Evolutionary conservation across 1,140 invertebrate genomes (phyloP).

Genomic region (Drosophila melanogaster): DNA sequence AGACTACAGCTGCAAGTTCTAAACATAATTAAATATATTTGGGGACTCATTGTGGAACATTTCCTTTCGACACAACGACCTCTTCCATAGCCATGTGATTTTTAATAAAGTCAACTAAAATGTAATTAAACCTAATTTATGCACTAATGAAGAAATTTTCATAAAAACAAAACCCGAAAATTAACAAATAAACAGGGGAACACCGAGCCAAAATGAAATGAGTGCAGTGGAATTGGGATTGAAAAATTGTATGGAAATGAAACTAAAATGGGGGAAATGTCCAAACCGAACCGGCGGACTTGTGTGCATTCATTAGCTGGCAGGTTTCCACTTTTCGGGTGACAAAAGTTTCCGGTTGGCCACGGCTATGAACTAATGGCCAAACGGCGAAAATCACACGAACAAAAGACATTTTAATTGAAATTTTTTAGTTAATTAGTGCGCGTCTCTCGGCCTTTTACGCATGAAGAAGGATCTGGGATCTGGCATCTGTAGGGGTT

Average conservation of each 20-base stretch:
- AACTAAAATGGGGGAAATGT: constrained; percentile 24
- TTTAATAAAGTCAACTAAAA: constrained; percentile 79
- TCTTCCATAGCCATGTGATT: constrained; percentile 36
- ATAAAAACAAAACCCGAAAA: constrained; percentile 55
- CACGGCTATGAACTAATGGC: constrained; percentile 72
- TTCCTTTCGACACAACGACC: constrained; percentile 3
- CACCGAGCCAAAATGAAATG: constrained; percentile 37
- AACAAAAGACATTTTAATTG: constrained; percentile 83
- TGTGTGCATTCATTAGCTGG: constrained; percentile 72
- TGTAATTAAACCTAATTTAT: constrained; percentile 82
- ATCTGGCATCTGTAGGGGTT: background rate
- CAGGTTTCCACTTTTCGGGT: constrained; percentile 50
- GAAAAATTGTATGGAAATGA: constrained; percentile 10
- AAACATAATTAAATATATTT: background rate
- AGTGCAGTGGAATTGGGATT: constrained; percentile 27
- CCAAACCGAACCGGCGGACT: constrained; percentile 20
- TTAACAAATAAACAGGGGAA: constrained; percentile 73
- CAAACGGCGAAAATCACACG: constrained; percentile 64
- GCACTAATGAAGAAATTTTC: constrained; percentile 81
- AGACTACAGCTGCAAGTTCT: background rate
- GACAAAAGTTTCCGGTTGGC: constrained; percentile 82
- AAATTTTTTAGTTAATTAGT: constrained; percentile 83
- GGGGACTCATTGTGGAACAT: constrained; percentile 2
- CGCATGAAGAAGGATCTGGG: constrained; percentile 44
- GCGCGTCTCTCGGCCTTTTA: constrained; percentile 55